Base-by-base conservation (phyloP, 2,113 vertebrate genomes). In the Calidris pygmaea region DNA sequence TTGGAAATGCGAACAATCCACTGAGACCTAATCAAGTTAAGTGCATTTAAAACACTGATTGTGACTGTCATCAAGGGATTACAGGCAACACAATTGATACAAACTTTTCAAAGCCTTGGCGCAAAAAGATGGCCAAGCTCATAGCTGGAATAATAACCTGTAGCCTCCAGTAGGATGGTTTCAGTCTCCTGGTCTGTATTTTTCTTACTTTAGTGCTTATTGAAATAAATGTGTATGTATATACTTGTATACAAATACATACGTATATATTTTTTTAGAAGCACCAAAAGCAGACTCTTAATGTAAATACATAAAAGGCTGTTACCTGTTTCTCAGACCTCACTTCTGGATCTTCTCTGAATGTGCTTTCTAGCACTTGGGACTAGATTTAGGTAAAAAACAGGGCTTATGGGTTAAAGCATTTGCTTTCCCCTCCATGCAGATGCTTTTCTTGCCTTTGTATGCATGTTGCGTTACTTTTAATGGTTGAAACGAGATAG, bases 331-430 rank as follows among this genome's bases (percentile, higher is more conserved):
- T 9, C 18, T n/a, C 35, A 32, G 1, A 7, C 6, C 10, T 20
- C 12, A 6, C 11, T 30, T 79, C 17, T 45, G 58, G 70, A 6
- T 74, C 13, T n/a, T 26, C 47, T 47, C 2, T 19, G 24, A 37
- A 2, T 0, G 0, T 6, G 5, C 6, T 72, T 7, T 14, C 34
- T 43, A 27, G 29, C 1, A 1, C 10, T 1, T 81, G 50, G 43
- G 14, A 55, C 37, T 29, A 2, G 29, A 9, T 50, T 41, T 59
- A 59, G 79, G 72, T 39, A 18, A 7, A 73, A 55, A 50, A 70
- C 45, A 15, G 56, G 39, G 12, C 1, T 78, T 59, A 10, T 6
- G 32, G 9, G 5, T 72, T 72, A 53, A 16, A 52, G 41, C 8
- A 7, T 56, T 86, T 68, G 8, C 79, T 30, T 90, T 60, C n/a